Base-by-base conservation (phyloP, 2,113 vertebrate species). In the Promerops cafer region DNA sequence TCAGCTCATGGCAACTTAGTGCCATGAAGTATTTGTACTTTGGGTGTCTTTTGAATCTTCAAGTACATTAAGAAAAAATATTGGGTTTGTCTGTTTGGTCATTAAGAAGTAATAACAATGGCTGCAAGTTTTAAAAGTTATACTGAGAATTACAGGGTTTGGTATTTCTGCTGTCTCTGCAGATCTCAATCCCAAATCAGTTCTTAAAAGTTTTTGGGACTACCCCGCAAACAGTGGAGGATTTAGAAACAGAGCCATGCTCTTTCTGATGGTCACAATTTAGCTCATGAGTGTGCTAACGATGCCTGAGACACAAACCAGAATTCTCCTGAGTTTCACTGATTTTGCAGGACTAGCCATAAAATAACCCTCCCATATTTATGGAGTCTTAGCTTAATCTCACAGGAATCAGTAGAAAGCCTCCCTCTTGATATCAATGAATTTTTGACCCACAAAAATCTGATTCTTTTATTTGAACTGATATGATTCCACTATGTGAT, bases 111-210 rank as follows among this genome's bases (percentile, higher is more conserved):
- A 88, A 53, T 76, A 80, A 79, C 16, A 91, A 22, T 6, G 16
- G 31, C 59, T 94, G 31, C 21, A 74, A 35, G 27, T 59, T 86
- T n/a, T 44, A 77, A 35, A 85, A 70, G 8, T 74, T 83, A 47
- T 12, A 42, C 10, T 2, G 5, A 57, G 50, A 79, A 21, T 47
- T 59, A 54, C 10, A 56, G 13, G 39, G 69, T 72, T 96, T 96
- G 83, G 44, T 95, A 75, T 94, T 97, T 93, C 63, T 93, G 90
- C 60, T 66, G 50, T 83, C 42, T 44, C 71, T 65, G 35, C 50
- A 96, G 66, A 94, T 94, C 94, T 84, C 76, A 53, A 72, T 56
- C 7, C 42, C 39, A 69, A 70, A 82, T 50, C 56, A 74, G 10
- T 53, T 77, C 61, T 59, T 4, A 45, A 22, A 72, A 82, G 40